These are phyloP conservation scores for Tipula lateralis DNA, from an alignment of 2,888 invertebrate species.

Conservation along the genomic window DNA sequence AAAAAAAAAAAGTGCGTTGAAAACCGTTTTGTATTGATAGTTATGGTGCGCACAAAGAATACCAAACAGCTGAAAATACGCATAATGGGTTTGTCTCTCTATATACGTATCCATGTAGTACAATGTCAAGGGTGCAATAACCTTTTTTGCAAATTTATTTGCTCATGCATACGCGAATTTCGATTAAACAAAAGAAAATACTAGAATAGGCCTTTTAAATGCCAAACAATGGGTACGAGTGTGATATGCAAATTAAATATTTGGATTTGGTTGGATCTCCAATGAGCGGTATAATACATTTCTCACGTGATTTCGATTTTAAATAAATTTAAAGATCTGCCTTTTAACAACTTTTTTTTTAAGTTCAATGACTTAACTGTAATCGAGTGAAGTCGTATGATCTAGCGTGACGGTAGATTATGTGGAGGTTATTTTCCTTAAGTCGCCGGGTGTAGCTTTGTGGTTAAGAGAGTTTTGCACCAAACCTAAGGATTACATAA, in stretches of 20 bases:
- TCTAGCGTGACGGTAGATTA: no score
- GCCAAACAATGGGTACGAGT: neutral
- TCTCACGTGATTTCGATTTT: neutral
- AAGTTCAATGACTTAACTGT: neutral
- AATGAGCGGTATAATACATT: neutral
- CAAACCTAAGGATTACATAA: no score
- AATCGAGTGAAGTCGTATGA: no score
- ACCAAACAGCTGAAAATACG: neutral
- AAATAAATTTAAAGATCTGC: neutral
- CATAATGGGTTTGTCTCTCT: neutral
- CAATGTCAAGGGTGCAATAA: neutral
- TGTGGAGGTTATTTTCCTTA: no score
- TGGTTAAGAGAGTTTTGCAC: no score
- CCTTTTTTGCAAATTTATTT: neutral
- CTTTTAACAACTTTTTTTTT: no score
- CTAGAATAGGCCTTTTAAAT: neutral
- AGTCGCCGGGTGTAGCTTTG: no score
- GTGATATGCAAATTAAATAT: neutral
- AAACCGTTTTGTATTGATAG: neutral
- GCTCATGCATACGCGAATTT: neutral
- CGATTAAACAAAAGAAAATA: neutral
- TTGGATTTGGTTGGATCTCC: neutral
- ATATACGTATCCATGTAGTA: neutral
- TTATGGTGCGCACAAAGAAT: neutral
- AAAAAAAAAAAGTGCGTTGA: neutral